Percentiles rank a stretch among this genome's conserved stretches.
These are phyloP conservation scores for Panonychus citri DNA, from an alignment of 1,140 invertebrate species.

Conservation along the genomic window DNA sequence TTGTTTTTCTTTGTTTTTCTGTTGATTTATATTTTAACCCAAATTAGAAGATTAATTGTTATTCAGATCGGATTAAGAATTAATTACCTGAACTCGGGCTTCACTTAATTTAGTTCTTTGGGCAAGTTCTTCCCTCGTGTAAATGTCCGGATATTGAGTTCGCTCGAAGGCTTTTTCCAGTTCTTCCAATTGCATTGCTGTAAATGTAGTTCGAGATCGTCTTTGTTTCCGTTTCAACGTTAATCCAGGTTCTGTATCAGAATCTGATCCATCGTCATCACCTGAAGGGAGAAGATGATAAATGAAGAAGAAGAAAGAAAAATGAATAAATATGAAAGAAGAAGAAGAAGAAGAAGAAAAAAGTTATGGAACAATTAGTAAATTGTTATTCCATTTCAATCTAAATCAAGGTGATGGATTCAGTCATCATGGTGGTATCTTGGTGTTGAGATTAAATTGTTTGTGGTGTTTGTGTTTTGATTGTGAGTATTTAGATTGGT, in stretches of 20 bases:
- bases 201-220: conserved; percentile 59
- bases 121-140: conserved; percentile 70
- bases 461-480: too few relatives aligned
- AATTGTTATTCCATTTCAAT: too few relatives aligned
- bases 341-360: background rate
- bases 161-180: conserved; percentile 65
- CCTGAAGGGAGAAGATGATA: background rate
- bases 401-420: too few relatives aligned
- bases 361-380: background rate
- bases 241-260: conserved; percentile 10
- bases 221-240: conserved; percentile 26
- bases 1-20: too few relatives aligned
- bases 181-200: conserved; percentile 63
- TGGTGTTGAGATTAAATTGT: too few relatives aligned
- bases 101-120: conserved; percentile 74
- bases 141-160: conserved; percentile 76
- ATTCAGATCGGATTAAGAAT: background rate
- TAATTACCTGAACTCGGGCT: conserved; percentile 56
- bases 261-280: conserved; percentile 4
- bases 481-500: too few relatives aligned
- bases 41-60: too few relatives aligned
- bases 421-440: too few relatives aligned
- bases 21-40: too few relatives aligned
- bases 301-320: background rate
- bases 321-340: background rate